Base-by-base conservation (phyloP, 1,140 invertebrate species). In the Cyclina sinensis region DNA sequence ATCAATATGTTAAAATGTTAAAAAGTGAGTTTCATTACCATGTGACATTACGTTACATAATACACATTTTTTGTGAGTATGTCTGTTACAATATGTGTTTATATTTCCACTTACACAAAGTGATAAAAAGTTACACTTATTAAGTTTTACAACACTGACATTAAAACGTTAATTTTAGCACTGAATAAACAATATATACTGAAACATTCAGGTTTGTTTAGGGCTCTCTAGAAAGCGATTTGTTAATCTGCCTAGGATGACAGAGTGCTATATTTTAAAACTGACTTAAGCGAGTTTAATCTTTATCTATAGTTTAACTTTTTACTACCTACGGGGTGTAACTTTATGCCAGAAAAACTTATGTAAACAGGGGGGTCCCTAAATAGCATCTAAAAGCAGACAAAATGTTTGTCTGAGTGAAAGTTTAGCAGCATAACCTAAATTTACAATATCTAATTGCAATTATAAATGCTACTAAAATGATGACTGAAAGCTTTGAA, bases 1-100 rank as follows among this genome's bases (percentile, higher is more conserved):
- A 70, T 70, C 32, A 37, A 70, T 37, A 18, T 70, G 65, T 70
- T 70, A 70, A 70, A 70, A 70, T 35, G 65, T 70, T 70, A 70
- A 70, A 39, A 3, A 37, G 65, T 70, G 65, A 70, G 65, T 70
- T 62, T 62, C 57, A 24, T 62, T 62, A 27, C 30, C 32, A 70
- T 37, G 65, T 39, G 65, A 35, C 37, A 70, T 37, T 37, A 70
- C 21, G 37, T 70, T 70, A 37, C 65, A 70, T 35, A 27, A 37
- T 37, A 70, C 32, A 70, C 24, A 70, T 37, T 70, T 30, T 35
- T 70, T n/a, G 65, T 70, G 65, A 70, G 65, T 70, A 70, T 70
- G 27, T 27, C 1, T 16, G 30, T 70, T 70, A 70, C 5, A 27
- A 70, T 70, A 70, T 37, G 14, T 37, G 37, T 70, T 37, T 70